Conservation (phyloP, 2,113 vertebrate genomes). For the Pica pica region DNA sequence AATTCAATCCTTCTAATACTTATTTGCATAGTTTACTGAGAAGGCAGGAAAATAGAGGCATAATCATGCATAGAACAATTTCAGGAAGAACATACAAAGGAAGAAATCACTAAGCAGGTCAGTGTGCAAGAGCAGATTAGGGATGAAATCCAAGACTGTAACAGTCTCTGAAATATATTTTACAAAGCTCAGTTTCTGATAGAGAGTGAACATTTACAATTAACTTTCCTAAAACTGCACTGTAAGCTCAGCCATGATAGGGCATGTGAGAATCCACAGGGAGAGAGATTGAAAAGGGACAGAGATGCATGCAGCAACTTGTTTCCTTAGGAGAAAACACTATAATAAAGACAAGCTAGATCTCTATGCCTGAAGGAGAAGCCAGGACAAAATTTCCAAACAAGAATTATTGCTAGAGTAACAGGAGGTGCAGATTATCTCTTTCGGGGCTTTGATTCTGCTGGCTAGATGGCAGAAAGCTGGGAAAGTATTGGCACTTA, state of each 20-base stretch:
- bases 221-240: background rate
- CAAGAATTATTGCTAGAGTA: background rate
- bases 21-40: background rate
- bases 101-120: background rate
- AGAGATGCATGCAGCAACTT: background rate
- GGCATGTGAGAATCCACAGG: background rate
- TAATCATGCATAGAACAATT: background rate
- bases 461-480: background rate
- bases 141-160: background rate
- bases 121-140: background rate
- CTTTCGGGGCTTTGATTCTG: background rate
- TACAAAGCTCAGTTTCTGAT: background rate
- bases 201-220: background rate
- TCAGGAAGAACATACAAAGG: background rate
- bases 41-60: background rate
- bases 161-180: background rate
- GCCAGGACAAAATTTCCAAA: background rate
- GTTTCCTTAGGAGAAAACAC: background rate
- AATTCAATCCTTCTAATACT: background rate
- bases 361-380: background rate
- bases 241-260: background rate
- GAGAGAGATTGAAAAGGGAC: background rate
- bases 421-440: background rate
- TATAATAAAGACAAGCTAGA: background rate
- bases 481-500: background rate